Evolutionary conservation across 2,888 invertebrate genomes (phyloP), one percentile per base, ranked within the genome.

Genomic region (Plutella xylostella): DNA sequence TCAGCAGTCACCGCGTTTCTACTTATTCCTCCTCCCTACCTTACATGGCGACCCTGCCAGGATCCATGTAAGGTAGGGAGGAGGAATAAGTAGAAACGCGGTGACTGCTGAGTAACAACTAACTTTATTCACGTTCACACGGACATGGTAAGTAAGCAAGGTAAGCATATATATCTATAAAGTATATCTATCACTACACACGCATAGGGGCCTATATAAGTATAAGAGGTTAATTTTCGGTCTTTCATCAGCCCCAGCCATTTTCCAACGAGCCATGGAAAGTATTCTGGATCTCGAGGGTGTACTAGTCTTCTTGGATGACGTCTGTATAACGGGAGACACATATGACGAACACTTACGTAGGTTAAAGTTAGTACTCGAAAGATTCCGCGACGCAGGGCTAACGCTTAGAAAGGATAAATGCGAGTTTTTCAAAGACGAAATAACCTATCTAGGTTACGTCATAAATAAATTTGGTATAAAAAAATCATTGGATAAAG

Each of bases 191-290:
- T n/a, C n/a, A n/a, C n/a, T n/a, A n/a, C n/a, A n/a, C n/a, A n/a
- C n/a, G n/a, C 38, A 46, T 30, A 28, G 30, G 3, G 51, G 51
- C 0, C 22, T 49, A 9, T 51, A 45, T 37, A 43, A 48, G 21
- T 51, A 22, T 37, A 45, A 25, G 4, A 19, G 51, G 9, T n/a
- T 49, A 14, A 42, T 48, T 4, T 51, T 47, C 30, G 51, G 51
- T 0, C 5, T 51, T 6, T 31, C 49, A 0, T 22, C 22, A 9
- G 48, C 49, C 1, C 49, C 51, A 2, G 46, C 48, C 2, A 45
- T 49, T 33, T 51, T 49, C 19, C 51, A 51, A 33, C 20, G 49
- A 3, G 41, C 48, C 12, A 42, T 49, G 11, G 41, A 43, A 9
- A 17, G 43, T 6, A 9, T 49, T 3, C 22, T 48, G 9, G 12